Conservation (phyloP, 2,888 invertebrate species). For the Rhimphoctona megacephalus region DNA sequence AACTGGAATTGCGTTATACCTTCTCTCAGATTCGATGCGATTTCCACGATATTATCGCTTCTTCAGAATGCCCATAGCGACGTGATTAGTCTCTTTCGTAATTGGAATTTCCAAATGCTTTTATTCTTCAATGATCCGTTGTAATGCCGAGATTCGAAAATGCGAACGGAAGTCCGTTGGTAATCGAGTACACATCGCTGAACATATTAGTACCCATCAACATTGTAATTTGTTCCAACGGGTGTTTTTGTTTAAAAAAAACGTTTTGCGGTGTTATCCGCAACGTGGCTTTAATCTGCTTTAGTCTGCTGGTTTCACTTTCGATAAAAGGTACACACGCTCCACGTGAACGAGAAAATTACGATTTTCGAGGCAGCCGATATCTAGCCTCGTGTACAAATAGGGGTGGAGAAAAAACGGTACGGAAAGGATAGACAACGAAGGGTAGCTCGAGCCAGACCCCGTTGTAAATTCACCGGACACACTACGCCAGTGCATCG, state of each 20-base stretch:
- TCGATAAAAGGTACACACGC: constrained; percentile 51
- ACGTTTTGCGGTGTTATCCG: constrained; percentile 26
- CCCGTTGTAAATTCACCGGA: constrained; percentile 58
- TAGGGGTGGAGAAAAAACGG: constrained; percentile 7
- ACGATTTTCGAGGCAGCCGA: constrained; percentile 47
- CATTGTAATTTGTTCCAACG: constrained; percentile 3
- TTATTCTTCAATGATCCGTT: constrained; percentile 27
- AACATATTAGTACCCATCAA: constrained; percentile 25
- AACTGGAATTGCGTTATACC: constrained; percentile 38
- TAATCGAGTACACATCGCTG: not conserved
- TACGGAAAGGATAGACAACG: constrained; percentile 8
- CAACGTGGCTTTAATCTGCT: constrained; percentile 43
- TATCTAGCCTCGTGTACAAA: constrained; percentile 1
- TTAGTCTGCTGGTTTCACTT: constrained; percentile 54
- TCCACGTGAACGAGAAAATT: constrained; percentile 55
- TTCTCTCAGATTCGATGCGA: constrained; percentile 17
- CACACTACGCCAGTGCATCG: constrained; percentile 40
- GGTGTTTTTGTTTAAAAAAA: not conserved
- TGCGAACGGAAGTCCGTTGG: not conserved
- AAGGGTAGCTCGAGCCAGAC: constrained; percentile 34
- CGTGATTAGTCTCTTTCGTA: constrained; percentile 22
- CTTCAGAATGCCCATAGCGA: constrained; percentile 3
- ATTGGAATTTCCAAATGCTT: constrained; percentile 23
- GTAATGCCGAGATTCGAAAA: constrained; percentile 11
- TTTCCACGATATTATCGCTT: not conserved